Evolutionary conservation across 2,113 vertebrate genomes (phyloP), one percentile per base, ranked within the genome.

Genomic region (Hippolais icterina): DNA sequence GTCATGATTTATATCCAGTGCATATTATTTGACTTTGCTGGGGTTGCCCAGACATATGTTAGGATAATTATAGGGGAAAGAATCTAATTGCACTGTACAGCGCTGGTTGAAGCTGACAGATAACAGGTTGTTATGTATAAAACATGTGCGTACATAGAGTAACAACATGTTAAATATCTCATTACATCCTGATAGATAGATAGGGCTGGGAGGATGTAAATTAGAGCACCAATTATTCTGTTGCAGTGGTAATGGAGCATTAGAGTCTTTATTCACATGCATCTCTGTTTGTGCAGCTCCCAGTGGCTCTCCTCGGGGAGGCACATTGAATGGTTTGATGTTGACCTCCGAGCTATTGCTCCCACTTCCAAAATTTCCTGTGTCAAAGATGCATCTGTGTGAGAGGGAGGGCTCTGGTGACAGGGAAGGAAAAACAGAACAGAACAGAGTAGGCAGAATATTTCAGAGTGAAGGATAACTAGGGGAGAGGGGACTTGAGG

Each of bases 61-160:
- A 81, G 39, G 81, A 84, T 90, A 93, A 90, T 95, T 92, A 86
- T 2, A 12, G 74, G 77, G 95, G 56, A 66, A 83, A 74, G 24
- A 41, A 60, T 31, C 78, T 93, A 96, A 94, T 95, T 90, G 87
- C 54, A 57, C 66, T 42, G 59, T 57, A 85, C 71, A 64, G 77
- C 12, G 70, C 70, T 74, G 39, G 74, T 89, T 94, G 70, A 90
- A 93, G 87, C 64, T 80, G 90, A 84, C 64, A 64, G 85, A 82
- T 82, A 94, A 83, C 76, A 96, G 82, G 76, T 95, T 95, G 93
- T 87, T 91, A 95, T 86, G 82, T 96, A 84, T 96, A 97, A 97
- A 97, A 95, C 92, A 89, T 93, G 88, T 96, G 64, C 21, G 0
- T 50, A 90, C 74, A 87, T 79, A 80, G 77, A 94, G 90, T 74